Evolutionary conservation across 2,113 vertebrate genomes (phyloP).

Genomic region (Origma solitaria): DNA sequence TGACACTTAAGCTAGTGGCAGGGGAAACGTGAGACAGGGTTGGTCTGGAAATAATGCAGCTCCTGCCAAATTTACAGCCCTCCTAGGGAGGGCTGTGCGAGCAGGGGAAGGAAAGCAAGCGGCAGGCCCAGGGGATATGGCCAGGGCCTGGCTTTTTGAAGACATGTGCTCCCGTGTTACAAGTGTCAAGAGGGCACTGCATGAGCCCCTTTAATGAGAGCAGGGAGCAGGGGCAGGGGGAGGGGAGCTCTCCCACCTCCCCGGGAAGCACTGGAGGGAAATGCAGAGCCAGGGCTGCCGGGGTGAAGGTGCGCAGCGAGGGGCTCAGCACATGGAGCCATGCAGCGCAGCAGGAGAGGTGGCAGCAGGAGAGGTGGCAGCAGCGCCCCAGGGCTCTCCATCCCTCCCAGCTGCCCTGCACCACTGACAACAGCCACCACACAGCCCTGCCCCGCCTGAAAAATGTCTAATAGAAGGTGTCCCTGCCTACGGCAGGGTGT

Average conservation of each 20-base stretch:
- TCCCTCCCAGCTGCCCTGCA: background rate
- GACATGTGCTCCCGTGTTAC: slow-evolving; percentile 26
- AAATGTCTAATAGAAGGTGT: background rate
- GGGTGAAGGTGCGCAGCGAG: background rate
- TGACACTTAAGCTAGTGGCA: slow-evolving; percentile 1
- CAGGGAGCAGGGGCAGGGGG: background rate
- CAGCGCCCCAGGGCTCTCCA: accelerated
- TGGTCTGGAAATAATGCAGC: slow-evolving; percentile 36
- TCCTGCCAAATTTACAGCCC: slow-evolving; percentile 19
- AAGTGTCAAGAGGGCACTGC: background rate
- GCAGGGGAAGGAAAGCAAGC: background rate
- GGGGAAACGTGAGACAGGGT: background rate
- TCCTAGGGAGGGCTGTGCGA: background rate
- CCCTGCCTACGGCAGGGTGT: too few species aligned
- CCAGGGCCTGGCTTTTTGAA: slow-evolving; percentile 18
- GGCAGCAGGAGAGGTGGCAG: background rate
- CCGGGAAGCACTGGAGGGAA: background rate
- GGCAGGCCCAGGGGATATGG: background rate
- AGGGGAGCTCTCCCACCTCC: background rate
- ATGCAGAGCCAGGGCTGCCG: accelerated
- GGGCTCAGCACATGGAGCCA: accelerated
- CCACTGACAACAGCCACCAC: accelerated
- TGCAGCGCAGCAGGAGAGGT: accelerated
- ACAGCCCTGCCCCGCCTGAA: background rate
- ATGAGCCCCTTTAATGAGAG: background rate